A percentile compares a stretch with the other conserved stretches of the same genome.
Evolutionary conservation across 2,113 vertebrate genomes (phyloP).

Genomic region (Etheostoma spectabile): DNA sequence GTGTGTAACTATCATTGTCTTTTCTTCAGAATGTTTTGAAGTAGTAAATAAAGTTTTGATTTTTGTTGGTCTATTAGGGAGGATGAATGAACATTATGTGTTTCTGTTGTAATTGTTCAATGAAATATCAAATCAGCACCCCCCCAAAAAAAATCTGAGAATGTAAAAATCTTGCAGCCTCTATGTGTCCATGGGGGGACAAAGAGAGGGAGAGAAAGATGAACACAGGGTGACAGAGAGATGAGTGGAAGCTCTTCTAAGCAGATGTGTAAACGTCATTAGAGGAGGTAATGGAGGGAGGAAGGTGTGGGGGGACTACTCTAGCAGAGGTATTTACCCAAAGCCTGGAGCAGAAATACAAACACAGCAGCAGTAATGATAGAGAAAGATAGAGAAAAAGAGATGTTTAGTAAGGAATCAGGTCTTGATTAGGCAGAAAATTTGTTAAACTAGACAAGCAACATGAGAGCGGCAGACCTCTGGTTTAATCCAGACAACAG

Average conservation of each 20-base stretch:
- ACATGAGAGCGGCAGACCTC: background rate
- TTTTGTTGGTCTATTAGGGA: no score
- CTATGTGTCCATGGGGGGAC: background rate
- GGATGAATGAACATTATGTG: background rate
- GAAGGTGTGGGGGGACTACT: constrained; percentile 50
- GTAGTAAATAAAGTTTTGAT: background rate
- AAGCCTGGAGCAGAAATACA: constrained; percentile 82
- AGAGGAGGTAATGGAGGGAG: constrained; percentile 78
- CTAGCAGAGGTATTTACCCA: constrained; percentile 81
- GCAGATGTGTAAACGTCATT: constrained; percentile 85
- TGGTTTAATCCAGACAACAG: constrained; percentile 11
- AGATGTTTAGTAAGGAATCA: constrained; percentile 11
- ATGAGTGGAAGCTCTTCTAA: constrained; percentile 71
- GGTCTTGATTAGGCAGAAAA: background rate
- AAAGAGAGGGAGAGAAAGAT: constrained; percentile 14
- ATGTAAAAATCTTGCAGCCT: background rate
- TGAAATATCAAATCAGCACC: background rate
- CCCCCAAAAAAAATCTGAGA: background rate
- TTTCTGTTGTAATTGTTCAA: background rate
- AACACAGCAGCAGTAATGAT: constrained; percentile 73
- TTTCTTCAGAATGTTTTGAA: background rate
- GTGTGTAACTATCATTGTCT: background rate
- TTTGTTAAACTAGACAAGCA: background rate
- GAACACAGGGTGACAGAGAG: constrained; percentile 41
- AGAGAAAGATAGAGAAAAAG: constrained; percentile 12